Evolutionary conservation across 2,113 vertebrate genomes (phyloP), one percentile per base, ranked within the genome.

Genomic region (Chaenogobius annularis): DNA sequence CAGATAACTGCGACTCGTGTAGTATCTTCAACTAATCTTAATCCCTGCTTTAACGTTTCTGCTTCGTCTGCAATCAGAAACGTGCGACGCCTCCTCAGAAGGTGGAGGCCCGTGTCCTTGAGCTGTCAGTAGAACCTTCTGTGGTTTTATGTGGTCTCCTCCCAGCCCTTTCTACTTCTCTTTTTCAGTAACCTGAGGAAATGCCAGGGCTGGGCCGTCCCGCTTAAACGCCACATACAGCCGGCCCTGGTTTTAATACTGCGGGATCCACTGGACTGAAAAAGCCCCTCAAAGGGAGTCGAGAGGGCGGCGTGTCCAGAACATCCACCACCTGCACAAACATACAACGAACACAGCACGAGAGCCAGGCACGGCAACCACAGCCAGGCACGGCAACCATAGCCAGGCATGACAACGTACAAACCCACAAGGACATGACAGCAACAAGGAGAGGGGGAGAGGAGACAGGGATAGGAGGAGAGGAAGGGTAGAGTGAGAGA

Each of bases 261-360:
- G 82, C 84, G 78, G 82, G 78, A 67, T 85, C 78, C 73, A 85
- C 37, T 40, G 37, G 6, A 7, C 37, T 9, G 37, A 40, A 87
- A 68, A 83, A 83, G 82, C 80, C 85, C 85, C 82, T 86, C 74
- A 61, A 54, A 85, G 85, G 78, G 63, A 83, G 85, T 78, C 70
- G 43, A 43, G 40, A 43, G 86, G 85, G 83, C 79, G 86, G 79
- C 72, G 86, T 79, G 90, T 87, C 80, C 83, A 72, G 77, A 92
- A 89, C 55, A 82, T 84, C 90, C 87, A 40, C 75, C 93, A 94
- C 93, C 93, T 94, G 93, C 90, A 90, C 87, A 93, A 94, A 94
- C 92, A 94, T 9, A 5, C 2, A 40, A 5, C 26, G 26, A 1
- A 31, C 2, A 4, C 78, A 73, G 37, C 37, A 78, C 66, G 73